Evolutionary conservation across 2,888 invertebrate species (phyloP).

Genomic region (Pelosia muscerda): DNA sequence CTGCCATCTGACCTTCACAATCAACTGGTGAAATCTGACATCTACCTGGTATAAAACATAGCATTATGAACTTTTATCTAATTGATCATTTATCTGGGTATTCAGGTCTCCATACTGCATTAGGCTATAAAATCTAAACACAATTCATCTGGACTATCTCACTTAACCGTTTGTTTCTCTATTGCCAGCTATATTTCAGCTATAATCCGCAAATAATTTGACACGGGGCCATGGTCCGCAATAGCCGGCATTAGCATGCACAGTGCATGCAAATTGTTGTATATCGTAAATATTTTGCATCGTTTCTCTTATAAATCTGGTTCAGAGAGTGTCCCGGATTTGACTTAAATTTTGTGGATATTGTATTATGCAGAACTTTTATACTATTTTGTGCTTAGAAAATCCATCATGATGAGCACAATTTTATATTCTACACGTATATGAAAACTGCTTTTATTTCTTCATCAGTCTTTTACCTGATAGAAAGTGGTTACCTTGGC

Average conservation of each 20-base stretch:
- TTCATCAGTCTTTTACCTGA: no score
- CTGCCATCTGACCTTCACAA: no score
- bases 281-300: conserved; percentile 45
- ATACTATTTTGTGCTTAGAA: background rate
- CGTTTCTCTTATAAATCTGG: conserved; percentile 46
- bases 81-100: background rate
- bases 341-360: conserved; percentile 26
- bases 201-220: conserved; percentile 49
- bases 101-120: background rate
- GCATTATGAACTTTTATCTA: no score
- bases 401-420: background rate
- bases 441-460: background rate
- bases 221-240: conserved; percentile 23
- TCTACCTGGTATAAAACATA: no score
- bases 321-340: conserved; percentile 32
- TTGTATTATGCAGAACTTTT: background rate
- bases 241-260: conserved; percentile 40
- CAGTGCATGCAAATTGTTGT: conserved; percentile 43
- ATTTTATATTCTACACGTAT: background rate
- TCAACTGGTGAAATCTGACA: no score
- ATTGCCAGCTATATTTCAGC: conserved; percentile 35
- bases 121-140: conserved; percentile 1
- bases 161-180: conserved; percentile 15
- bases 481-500: no score
- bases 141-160: conserved; percentile 14